Evolutionary conservation across 1,140 invertebrate genomes (phyloP), one percentile per base, ranked within the genome.

Genomic region (Dolichoris vasculosae): DNA sequence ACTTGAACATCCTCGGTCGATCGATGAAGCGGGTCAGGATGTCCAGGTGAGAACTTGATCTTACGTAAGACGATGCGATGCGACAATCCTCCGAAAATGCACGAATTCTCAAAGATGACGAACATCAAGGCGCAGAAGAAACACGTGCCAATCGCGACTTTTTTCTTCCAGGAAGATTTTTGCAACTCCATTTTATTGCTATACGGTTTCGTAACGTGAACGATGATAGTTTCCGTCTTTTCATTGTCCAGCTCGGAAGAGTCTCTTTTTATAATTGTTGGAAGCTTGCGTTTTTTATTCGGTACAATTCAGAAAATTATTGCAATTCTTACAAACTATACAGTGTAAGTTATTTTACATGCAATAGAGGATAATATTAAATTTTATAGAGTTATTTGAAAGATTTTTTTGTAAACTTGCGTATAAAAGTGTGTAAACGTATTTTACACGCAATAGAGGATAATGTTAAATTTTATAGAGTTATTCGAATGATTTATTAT

Each of bases 91-190:
- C 67, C 78, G 30, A 71, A 32, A 7, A 64, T 55, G 59, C 84
- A 86, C 11, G 71, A 55, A 55, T 76, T 67, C n/a, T 82, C 80
- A 30, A 82, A 13, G 71, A 69, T 35, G 73, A 83, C 1, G 48
- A 82, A n/a, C n/a, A 77, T 23, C 55, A 86, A n/a, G 15, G n/a
- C 64, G 32, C 80, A 23, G 7, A 48, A 3, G 46, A 80, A 71
- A 9, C 77, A 80, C 26, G n/a, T 23, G 15, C 30, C 35, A 0
- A 85, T 38, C 11, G 43, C 7, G 11, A 80, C 6, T 17, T 80
- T 80, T 2, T 51, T 35, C 48, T 38, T 23, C 38, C 83, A 43
- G 0, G 67, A 35, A 6, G 77, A 32, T 35, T 71, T 85, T 26
- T 51, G 32, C 38, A 73, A 35, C 23, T 85, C 83, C 83, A 85